Evolutionary conservation across 2,797 vertebrate species (phyloP).

Genomic region (Jordanella pulchra): DNA sequence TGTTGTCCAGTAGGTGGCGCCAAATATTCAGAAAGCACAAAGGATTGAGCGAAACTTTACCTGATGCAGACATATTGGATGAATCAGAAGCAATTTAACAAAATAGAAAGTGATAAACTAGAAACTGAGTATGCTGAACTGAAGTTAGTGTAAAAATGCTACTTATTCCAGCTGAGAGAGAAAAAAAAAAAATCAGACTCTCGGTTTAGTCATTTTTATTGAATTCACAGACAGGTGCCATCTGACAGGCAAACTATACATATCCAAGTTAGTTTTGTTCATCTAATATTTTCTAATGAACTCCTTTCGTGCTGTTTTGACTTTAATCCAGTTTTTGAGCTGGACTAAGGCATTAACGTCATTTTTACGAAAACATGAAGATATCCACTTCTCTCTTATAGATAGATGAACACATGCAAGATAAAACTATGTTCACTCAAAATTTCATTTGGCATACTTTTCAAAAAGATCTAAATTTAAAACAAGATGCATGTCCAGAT

Average conservation of each 20-base stretch:
- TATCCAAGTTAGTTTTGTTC: constrained; percentile 51
- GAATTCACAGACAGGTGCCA: constrained; percentile 75
- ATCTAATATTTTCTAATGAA: constrained; percentile 56
- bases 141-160: not conserved
- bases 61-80: not conserved
- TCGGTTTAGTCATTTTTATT: constrained; percentile 45
- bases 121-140: not conserved
- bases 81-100: not conserved
- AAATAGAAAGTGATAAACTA: not conserved
- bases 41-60: not conserved
- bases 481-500: not conserved
- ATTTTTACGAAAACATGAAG: constrained; percentile 70
- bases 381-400: constrained; percentile 53
- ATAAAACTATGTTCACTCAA: constrained; percentile 32
- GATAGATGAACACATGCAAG: constrained; percentile 72
- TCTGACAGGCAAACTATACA: constrained; percentile 76
- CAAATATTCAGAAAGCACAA: not conserved
- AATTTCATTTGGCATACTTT: constrained; percentile 35
- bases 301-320: constrained; percentile 52
- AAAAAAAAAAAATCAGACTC: not conserved
- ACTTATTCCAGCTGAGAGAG: not conserved
- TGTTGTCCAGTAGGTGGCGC: not conserved
- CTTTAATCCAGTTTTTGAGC: constrained; percentile 77
- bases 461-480: not conserved
- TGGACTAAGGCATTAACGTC: constrained; percentile 78